A percentile compares a stretch with the other conserved stretches of the same genome.
Evolutionary conservation across 2,888 invertebrate genomes (phyloP).

Genomic region (Cenopis cana): DNA sequence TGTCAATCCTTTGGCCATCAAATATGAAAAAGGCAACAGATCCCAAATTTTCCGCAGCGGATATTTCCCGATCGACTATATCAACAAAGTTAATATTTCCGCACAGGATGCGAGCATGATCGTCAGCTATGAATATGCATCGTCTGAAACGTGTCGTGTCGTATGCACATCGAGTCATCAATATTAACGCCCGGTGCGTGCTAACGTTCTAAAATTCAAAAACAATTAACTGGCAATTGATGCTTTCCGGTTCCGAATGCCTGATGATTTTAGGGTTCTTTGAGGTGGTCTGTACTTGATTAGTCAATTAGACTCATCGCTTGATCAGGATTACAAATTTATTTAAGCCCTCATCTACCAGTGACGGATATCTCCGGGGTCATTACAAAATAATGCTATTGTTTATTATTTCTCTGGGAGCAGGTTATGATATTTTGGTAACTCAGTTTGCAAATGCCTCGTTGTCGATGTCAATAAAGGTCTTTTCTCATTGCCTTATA

Average conservation of each 20-base stretch:
- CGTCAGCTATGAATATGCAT: constrained; percentile 40
- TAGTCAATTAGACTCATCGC: not conserved
- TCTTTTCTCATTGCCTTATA: too few species aligned
- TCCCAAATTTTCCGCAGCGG: not conserved
- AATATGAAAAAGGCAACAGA: not conserved
- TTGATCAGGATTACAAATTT: not conserved
- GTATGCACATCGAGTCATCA: constrained; percentile 31
- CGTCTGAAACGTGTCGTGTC: constrained; percentile 27
- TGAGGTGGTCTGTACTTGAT: not conserved
- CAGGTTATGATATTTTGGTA: too few species aligned
- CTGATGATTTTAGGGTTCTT: constrained; percentile 9
- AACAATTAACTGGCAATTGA: not conserved
- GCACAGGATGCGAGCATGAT: constrained; percentile 25
- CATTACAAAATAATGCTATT: too few species aligned
- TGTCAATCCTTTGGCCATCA: not conserved
- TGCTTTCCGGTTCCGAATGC: constrained; percentile 10
- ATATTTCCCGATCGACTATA: constrained; percentile 5
- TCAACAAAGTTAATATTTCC: constrained; percentile 28
- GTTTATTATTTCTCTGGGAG: too few species aligned
- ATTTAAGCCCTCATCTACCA: too few species aligned
- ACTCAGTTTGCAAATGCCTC: too few species aligned
- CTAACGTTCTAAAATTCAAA: constrained; percentile 9
- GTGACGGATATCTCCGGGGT: too few species aligned
- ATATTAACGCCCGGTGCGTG: constrained; percentile 34
- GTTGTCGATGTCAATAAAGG: too few species aligned